Percentiles rank a stretch among this genome's conserved stretches.
Evolutionary conservation across 2,888 invertebrate species (phyloP).

Genomic region (Tipula helvola): DNA sequence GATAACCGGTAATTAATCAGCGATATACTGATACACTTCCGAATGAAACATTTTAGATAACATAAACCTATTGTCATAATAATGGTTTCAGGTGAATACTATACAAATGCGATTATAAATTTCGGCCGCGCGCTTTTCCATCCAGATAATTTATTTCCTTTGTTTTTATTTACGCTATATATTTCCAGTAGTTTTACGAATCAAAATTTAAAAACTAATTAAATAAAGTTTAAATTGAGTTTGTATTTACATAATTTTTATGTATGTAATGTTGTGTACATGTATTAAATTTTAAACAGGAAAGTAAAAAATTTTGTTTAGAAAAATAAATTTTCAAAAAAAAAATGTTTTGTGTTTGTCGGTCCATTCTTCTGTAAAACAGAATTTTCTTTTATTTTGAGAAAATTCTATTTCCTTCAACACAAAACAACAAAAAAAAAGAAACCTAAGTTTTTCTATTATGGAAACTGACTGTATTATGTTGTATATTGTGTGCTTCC

Average conservation of each 20-base stretch:
- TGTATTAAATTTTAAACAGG: not conserved
- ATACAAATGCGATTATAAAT: no score
- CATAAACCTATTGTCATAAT: no score
- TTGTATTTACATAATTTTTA: not conserved
- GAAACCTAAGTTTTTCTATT: not conserved
- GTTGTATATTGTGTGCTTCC: not conserved
- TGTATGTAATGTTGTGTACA: not conserved
- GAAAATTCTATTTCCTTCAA: not conserved
- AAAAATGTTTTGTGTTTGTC: not conserved
- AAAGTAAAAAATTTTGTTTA: not conserved
- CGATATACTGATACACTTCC: no score
- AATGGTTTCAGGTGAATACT: no score
- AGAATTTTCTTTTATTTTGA: conserved; percentile 4
- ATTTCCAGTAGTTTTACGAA: not conserved
- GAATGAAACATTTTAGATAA: no score
- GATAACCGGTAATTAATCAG: no score
- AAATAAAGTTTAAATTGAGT: not conserved
- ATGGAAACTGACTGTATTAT: not conserved
- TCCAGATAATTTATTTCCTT: not conserved
- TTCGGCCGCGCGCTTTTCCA: no score
- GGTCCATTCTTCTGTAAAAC: not conserved
- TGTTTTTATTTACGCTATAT: not conserved
- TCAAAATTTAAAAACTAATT: not conserved
- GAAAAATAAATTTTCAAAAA: not conserved
- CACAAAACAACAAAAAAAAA: not conserved